A percentile compares a stretch with the other conserved stretches of the same genome.
Conservation (phyloP, 1,140 invertebrate species). For the Bombus balteatus region DNA sequence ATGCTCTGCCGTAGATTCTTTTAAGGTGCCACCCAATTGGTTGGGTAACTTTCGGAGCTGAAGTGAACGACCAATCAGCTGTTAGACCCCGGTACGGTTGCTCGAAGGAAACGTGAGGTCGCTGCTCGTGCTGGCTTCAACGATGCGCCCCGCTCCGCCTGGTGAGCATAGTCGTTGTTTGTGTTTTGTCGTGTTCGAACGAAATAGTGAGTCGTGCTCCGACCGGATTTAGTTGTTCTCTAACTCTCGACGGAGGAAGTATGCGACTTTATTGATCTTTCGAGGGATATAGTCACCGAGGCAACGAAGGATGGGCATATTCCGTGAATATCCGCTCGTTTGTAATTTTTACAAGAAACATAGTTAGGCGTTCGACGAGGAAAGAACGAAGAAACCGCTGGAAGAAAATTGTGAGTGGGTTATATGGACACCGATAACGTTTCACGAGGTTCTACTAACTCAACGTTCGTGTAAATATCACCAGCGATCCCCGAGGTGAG, state of each 20-base stretch:
- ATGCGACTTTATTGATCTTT: neutral
- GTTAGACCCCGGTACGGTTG: neutral
- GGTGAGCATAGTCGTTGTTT: constrained; percentile 49
- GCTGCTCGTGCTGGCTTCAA: constrained; percentile 11
- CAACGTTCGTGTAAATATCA: neutral
- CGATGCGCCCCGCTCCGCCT: neutral
- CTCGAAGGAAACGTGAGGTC: constrained; percentile 32
- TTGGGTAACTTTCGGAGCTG: neutral
- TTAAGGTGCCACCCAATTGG: constrained; percentile 21
- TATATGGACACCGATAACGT: neutral
- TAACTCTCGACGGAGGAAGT: too few relatives aligned
- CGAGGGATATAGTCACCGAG: too few relatives aligned
- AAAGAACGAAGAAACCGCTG: neutral
- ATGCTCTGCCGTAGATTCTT: neutral
- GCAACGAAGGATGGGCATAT: constrained; percentile 63
- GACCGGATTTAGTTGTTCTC: neutral
- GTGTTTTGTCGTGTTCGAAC: constrained; percentile 2
- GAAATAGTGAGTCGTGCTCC: too few relatives aligned
- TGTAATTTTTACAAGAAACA: constrained; percentile 76
- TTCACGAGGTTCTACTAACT: too few relatives aligned
- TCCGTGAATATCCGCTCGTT: constrained; percentile 75
- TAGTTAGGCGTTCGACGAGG: constrained; percentile 55
- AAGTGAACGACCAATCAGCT: neutral
- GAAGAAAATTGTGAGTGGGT: neutral
- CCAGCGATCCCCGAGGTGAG: constrained; percentile 26